Evolutionary conservation across 2,113 vertebrate species (phyloP), one percentile per base, ranked within the genome.

Genomic region (Neopipo cinnamomea): DNA sequence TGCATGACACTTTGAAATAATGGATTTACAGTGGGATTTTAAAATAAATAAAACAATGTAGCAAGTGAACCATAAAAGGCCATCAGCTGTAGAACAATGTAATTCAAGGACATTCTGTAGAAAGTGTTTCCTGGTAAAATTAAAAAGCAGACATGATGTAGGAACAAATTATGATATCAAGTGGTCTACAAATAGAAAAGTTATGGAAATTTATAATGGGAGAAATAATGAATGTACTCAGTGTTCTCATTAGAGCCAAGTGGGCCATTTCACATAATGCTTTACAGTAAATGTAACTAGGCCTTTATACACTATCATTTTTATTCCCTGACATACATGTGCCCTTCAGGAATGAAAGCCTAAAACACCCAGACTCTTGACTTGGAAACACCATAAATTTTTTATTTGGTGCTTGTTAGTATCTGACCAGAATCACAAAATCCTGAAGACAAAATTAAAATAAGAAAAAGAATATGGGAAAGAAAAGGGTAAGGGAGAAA

Each of bases 281-380:
- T 76, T 93, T 95, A 94, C 82, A 85, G 83, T 87, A 95, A 96
- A 94, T 70, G 93, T 46, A 92, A 92, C 85, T 68, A 92, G 56
- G 77, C 22, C 83, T 85, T 91, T 53, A 62, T 28, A 66, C 30
- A 47, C 35, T 13, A 65, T 30, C 65, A 74, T 87, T 91, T 95
- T 91, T 90, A 89, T 89, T 72, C 89, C 47, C 65, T 81, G 52
- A 27, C 73, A 91, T 20, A 42, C 68, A 89, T 0, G 0, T 22
- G 86, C 28, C 21, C 56, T 88, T 75, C 41, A 81, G 78, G 42
- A 95, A 90, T 8, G 4, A 44, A 80, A 82, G 17, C 31, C 47
- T 74, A 91, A 94, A 96, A n/a, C 67, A 88, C 12, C 6, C 20
- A 88, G 76, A 70, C 55, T 68, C 75, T 62, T 88, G 12, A 47